Evolutionary conservation across 2,113 vertebrate genomes (phyloP).

Genomic region (Uropsilus gracilis): DNA sequence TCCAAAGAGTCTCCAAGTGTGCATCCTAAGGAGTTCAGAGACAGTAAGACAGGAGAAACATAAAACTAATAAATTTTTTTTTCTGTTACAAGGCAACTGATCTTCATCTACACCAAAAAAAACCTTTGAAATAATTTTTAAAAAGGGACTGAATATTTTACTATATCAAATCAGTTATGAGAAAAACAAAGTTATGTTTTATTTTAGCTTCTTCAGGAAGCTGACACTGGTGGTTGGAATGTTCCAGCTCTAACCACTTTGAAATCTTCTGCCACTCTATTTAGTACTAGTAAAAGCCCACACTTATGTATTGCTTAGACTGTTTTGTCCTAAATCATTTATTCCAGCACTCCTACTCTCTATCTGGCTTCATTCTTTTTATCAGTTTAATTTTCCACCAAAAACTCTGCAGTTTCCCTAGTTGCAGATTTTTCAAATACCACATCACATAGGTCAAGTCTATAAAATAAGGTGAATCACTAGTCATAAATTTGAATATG

Average conservation of each 20-base stretch:
- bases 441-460: background rate
- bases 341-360: background rate
- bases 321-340: background rate
- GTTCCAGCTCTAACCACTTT: background rate
- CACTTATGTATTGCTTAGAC: background rate
- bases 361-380: background rate
- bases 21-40: background rate
- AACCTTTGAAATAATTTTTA: background rate
- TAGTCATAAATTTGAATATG: background rate
- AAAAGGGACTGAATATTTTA: conserved; percentile 6
- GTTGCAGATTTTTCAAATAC: background rate
- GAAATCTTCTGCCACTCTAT: background rate
- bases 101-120: background rate
- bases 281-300: background rate
- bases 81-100: background rate
- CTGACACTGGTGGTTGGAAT: background rate
- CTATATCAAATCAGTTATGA: background rate
- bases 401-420: background rate
- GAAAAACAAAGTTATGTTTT: background rate
- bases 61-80: background rate
- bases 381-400: conserved; percentile 36
- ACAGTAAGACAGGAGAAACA: background rate
- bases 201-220: background rate
- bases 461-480: conserved; percentile 35
- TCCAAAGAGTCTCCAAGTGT: background rate